Evolutionary conservation across 2,113 vertebrate species (phyloP).

Genomic region (Lasiurus cinereus): DNA sequence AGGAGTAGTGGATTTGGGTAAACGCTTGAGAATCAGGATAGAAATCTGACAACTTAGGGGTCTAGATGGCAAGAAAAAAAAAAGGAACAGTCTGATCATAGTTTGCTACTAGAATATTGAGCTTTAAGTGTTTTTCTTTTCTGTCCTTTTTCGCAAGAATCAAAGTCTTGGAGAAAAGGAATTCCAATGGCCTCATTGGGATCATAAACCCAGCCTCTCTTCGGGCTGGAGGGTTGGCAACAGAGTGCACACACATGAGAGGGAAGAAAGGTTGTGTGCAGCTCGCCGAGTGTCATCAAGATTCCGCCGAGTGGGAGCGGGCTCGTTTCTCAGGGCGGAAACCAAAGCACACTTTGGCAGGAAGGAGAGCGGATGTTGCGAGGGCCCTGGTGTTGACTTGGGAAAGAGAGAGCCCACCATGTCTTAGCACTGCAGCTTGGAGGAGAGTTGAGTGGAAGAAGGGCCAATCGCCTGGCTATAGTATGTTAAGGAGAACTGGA

Average conservation of each 20-base stretch:
- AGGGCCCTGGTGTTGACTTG: background rate
- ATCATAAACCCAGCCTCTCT: background rate
- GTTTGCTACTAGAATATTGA: slow-evolving; percentile 35
- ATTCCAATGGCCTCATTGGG: background rate
- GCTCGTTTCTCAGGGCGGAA: background rate
- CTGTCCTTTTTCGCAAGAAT: slow-evolving; percentile 38
- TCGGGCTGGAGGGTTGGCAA: background rate
- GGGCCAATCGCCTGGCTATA: background rate
- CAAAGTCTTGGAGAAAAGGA: background rate
- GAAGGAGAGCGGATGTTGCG: background rate
- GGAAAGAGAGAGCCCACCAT: background rate
- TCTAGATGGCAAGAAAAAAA: background rate
- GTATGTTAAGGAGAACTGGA: background rate
- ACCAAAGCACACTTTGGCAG: background rate
- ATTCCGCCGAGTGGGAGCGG: background rate
- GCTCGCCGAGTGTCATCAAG: background rate
- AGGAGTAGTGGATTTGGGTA: background rate
- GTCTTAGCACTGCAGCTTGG: no score
- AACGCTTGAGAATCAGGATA: slow-evolving; percentile 10
- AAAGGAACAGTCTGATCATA: background rate
- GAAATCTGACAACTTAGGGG: background rate
- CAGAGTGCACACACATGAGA: background rate
- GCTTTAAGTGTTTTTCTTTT: slow-evolving; percentile 45
- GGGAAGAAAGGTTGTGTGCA: background rate
- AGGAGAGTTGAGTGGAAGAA: background rate